Base-by-base conservation (phyloP, 1,140 invertebrate species). In the Trichomalopsis sarcophagae region DNA sequence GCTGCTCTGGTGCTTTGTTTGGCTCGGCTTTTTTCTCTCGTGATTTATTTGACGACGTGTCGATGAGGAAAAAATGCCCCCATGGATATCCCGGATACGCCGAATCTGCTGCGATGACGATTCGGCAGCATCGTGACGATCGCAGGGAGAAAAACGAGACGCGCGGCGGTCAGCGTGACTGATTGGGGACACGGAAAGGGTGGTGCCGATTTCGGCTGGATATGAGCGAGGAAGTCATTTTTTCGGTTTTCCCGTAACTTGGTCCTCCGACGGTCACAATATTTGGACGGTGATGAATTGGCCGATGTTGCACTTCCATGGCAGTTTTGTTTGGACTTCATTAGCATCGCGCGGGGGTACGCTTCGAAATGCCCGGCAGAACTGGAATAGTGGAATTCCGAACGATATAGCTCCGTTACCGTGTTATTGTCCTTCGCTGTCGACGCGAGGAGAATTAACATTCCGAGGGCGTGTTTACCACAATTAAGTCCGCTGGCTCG, bases 41-140 rank as follows among this genome's bases (percentile, higher is more conserved):
- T 84, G 83, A 84, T 84, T 84, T 84, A 84, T 84, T 79, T 55
- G 77, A 80, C 77, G 66, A 74, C 50, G 69, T 30, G 69, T 80
- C 69, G 33, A 84, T 55, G 50, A 84, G 75, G 23, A 36, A 84
- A 80, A 84, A 79, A 74, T 69, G 23, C 36, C n/a, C 23, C 30
- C 17, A 27, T 50, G 47, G 74, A 82, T 74, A 82, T 55, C 13
- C 17, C 13, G 50, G 47, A 50, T 10, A 55, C 3, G 17, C 50
- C 10, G 13, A 55, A 55, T 14, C 50, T 55, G 50, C 14, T 55
- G 50, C 50, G 50, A 55, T 55, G 50, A 17, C 50, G 50, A 47
- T 68, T 14, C 27, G 10, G 13, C 36, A 71, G 33, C 36, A 0
- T 69, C 44, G 55, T 73, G 69, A 75, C 30, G 47, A 11, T 50